phyloP scores from a whole-genome alignment of 2,113 vertebrate species.

The Hemichromis elongatus region DNA sequence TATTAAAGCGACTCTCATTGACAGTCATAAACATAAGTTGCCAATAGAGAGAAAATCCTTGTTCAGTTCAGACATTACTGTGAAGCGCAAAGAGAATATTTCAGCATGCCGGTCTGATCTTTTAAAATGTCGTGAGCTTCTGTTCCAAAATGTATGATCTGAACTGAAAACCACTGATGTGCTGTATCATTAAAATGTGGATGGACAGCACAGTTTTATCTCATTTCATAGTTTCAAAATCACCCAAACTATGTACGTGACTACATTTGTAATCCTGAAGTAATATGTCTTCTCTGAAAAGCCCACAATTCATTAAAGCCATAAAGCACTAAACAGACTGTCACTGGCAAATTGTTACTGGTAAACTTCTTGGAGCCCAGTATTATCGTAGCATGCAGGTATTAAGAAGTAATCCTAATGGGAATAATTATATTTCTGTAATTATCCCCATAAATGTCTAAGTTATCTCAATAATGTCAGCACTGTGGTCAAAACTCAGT shows the following conservation, averaged over 20 bases:
- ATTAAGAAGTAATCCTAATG: background rate
- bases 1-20: slow-evolving; percentile 40
- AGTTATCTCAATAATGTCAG: background rate
- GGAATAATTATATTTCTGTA: background rate
- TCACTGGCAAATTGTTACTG: background rate
- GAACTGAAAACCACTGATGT: background rate
- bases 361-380: background rate
- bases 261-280: background rate
- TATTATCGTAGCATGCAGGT: accelerated
- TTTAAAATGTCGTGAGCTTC: background rate
- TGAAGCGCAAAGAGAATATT: slow-evolving; percentile 46
- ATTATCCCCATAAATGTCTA: background rate
- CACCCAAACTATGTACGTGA: background rate
- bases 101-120: background rate
- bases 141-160: slow-evolving; percentile 39
- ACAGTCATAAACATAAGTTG: slow-evolving; percentile 24
- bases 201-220: background rate
- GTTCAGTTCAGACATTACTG: slow-evolving; percentile 20
- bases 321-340: background rate
- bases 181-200: background rate
- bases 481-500: background rate
- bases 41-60: slow-evolving; percentile 2
- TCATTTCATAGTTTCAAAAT: background rate
- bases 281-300: background rate
- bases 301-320: background rate